Evolutionary conservation across 2,113 vertebrate genomes (phyloP).

Genomic region (Strix aluco): DNA sequence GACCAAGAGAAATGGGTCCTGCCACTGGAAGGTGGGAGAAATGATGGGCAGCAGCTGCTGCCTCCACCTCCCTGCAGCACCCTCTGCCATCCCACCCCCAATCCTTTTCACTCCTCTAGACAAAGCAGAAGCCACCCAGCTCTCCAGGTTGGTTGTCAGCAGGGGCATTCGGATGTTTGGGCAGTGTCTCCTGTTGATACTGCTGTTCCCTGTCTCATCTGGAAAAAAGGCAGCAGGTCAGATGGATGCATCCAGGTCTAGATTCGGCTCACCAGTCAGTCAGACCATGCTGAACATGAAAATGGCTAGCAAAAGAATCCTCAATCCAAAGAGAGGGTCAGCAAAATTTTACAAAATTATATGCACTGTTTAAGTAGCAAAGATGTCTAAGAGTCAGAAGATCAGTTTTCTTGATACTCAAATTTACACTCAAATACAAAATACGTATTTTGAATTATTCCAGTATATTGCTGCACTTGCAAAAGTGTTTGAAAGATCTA

Average conservation of each 20-base stretch:
- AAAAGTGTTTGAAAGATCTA: conserved; percentile 64
- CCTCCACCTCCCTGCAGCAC: conserved; percentile 48
- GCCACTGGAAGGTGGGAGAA: conserved; percentile 54
- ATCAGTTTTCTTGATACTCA: conserved; percentile 39
- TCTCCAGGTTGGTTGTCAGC: conserved; percentile 27
- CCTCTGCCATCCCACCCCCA: conserved; percentile 37
- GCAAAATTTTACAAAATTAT: conserved; percentile 13
- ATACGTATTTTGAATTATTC: conserved; percentile 48
- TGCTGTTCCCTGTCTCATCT: conserved; percentile 56
- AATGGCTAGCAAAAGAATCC: conserved; percentile 41
- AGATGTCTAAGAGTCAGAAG: conserved; percentile 56
- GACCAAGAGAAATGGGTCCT: conserved; percentile 60
- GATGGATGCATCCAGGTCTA: conserved; percentile 54
- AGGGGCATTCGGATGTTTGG: background rate
- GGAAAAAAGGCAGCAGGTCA: conserved; percentile 60
- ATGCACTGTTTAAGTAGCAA: conserved; percentile 43
- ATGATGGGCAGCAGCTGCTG: conserved; percentile 32
- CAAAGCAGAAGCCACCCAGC: conserved; percentile 54
- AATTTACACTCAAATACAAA: conserved; percentile 65
- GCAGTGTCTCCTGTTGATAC: conserved; percentile 27
- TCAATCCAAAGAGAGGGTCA: conserved; percentile 47
- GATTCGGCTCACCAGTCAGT: conserved; percentile 32
- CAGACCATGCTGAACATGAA: conserved; percentile 25
- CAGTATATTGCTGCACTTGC: conserved; percentile 49
- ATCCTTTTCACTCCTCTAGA: conserved; percentile 19